Base-by-base conservation (phyloP, 2,113 vertebrate genomes). In the Callaeas wilsoni region DNA sequence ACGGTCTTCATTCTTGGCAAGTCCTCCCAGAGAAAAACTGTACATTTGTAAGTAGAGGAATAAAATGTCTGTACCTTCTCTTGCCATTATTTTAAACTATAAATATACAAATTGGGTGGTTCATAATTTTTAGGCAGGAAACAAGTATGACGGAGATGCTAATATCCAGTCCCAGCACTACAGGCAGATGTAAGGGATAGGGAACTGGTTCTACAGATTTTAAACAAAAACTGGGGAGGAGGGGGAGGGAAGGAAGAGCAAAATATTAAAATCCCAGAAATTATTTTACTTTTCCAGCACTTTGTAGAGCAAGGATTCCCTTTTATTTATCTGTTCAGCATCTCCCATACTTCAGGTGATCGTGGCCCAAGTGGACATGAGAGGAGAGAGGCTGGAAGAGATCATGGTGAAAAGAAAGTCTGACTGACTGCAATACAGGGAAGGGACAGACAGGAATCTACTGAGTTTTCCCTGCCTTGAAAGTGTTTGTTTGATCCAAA, bases 171-270 rank as follows among this genome's bases (percentile, higher is more conserved):
- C 59, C 21, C 30, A 93, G 73, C 33, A 81, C 42, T 44, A 59
- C 0, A 12, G 0, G 0, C 79, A 90, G 83, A 84, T 5, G 1
- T 50, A 26, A 81, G 56, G 64, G 80, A 67, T 0, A 32, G 22
- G 22, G 52, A 97, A 92, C 89, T 81, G 89, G 91, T 94, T 93
- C 91, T 89, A 59, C 86, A 84, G 64, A 93, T 81, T 89, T 96
- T 49, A 94, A 87, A 90, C 64, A 90, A 95, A 93, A 96, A 44
- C 47, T 80, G 6, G 14, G 14, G 7, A 18, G 37, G 21, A 50
- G 11, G 5, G 7, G 3, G 16, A 62, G 18, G 55, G 73, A 90
- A 95, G 47, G 30, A 84, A 23, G 21, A 84, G 21, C 27, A 78
- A 83, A 88, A 65, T 67, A 57, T 15, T 29, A 12, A 73, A 83